Percentiles rank a stretch among this genome's conserved stretches.
Evolutionary conservation across 2,113 vertebrate species (phyloP).

Genomic region (Spilogale gracilis): DNA sequence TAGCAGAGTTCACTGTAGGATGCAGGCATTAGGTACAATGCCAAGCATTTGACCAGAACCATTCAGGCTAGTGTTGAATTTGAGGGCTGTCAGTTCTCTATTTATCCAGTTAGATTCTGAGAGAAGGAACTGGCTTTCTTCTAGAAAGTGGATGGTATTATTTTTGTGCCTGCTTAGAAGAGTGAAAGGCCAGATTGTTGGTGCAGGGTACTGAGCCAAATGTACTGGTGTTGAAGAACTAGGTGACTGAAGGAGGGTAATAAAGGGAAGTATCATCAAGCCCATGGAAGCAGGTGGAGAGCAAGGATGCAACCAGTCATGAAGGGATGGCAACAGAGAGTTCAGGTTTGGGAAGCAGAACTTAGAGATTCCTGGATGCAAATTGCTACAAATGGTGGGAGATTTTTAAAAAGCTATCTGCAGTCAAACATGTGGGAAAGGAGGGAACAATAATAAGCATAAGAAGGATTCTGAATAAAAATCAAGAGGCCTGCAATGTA

Average conservation of each 20-base stretch:
- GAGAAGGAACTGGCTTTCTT: background rate
- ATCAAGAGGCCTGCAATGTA: background rate
- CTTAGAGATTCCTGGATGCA: background rate
- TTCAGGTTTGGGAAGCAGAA: background rate
- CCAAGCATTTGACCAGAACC: slow-evolving; percentile 3
- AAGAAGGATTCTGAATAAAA: background rate
- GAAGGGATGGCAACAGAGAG: background rate
- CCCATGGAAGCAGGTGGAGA: background rate
- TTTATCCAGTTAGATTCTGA: background rate
- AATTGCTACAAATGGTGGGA: background rate
- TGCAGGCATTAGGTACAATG: background rate
- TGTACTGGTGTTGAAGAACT: background rate
- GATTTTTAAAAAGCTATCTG: slow-evolving; percentile 6
- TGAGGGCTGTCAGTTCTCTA: background rate
- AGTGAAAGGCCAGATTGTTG: background rate
- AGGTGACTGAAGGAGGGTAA: background rate
- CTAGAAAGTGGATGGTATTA: background rate
- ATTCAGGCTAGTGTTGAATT: slow-evolving; percentile 16
- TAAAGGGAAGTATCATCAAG: background rate
- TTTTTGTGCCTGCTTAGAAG: background rate
- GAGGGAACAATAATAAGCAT: background rate
- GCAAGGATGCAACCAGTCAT: background rate
- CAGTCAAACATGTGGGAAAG: background rate
- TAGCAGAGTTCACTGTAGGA: slow-evolving; percentile 10
- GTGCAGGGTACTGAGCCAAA: background rate